phyloP scores from a whole-genome alignment of 2,888 invertebrate genomes.

The Synanthedon vespiformis region DNA sequence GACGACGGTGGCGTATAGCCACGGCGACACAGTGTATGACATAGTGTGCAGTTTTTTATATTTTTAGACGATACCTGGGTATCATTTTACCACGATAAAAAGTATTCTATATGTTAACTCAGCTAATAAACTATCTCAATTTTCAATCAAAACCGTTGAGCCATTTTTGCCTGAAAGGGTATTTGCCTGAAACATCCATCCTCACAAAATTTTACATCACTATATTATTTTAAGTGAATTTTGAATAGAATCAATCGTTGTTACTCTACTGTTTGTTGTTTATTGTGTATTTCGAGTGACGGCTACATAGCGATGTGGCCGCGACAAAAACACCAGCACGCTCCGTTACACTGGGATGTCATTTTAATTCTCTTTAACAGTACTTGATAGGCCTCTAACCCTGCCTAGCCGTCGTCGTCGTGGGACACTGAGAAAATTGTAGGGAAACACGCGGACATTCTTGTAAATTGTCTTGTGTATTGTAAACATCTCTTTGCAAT shows the following conservation, averaged over 20 bases:
- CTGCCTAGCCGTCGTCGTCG: constrained; percentile 9
- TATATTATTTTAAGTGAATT: too few relatives aligned
- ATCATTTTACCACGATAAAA: too few relatives aligned
- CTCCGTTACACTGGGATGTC: constrained; percentile 36
- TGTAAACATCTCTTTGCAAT: neutral
- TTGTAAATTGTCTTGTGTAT: constrained; percentile 4
- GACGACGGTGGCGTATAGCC: too few relatives aligned
- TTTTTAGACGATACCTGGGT: too few relatives aligned
- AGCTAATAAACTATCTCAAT: too few relatives aligned
- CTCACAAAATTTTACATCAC: too few relatives aligned
- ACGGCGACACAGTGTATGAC: too few relatives aligned
- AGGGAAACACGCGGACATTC: neutral
- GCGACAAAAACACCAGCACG: constrained; percentile 18
- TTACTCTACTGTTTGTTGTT: neutral
- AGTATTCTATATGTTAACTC: too few relatives aligned
- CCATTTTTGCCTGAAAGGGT: too few relatives aligned
- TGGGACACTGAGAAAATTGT: constrained; percentile 5
- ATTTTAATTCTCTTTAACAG: constrained; percentile 52
- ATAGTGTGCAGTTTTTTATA: too few relatives aligned
- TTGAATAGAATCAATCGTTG: neutral
- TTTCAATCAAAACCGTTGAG: too few relatives aligned
- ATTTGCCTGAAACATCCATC: too few relatives aligned
- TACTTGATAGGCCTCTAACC: constrained; percentile 37
- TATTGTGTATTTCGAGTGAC: neutral
- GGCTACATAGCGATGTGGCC: neutral